These are phyloP conservation scores for Arizona elegans DNA, from an alignment of 2,113 vertebrate species.

Conservation along the genomic window DNA sequence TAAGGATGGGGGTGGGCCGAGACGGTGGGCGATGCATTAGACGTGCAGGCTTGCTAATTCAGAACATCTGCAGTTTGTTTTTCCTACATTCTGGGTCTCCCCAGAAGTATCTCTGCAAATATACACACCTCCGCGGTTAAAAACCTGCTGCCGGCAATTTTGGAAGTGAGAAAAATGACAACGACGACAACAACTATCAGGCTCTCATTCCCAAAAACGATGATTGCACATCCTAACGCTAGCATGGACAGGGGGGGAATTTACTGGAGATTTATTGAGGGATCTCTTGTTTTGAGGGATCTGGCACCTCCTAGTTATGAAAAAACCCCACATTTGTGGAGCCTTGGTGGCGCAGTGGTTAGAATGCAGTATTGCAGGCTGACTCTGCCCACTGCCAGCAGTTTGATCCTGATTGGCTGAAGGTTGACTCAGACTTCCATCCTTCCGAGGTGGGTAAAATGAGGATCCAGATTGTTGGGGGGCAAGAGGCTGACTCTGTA, in stretches of 20 bases:
- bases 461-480: too few relatives aligned
- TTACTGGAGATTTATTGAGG: not conserved
- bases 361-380: too few relatives aligned
- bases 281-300: not conserved
- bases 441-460: too few relatives aligned
- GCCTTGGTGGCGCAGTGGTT: too few relatives aligned
- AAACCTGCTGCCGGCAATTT: not conserved
- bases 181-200: not conserved
- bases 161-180: not conserved
- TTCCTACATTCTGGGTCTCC: not conserved
- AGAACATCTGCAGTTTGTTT: conserved; percentile 16
- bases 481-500: too few relatives aligned
- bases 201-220: conserved; percentile 24
- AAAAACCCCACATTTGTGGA: too few relatives aligned
- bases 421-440: too few relatives aligned
- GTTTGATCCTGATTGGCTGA: too few relatives aligned
- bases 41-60: conserved; percentile 36
- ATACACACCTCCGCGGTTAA: conserved; percentile 8
- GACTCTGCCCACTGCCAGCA: too few relatives aligned
- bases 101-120: conserved; percentile 12
- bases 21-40: not conserved
- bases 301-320: not conserved
- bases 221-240: conserved; percentile 17
- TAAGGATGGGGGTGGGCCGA: not conserved
- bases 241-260: not conserved